Evolutionary conservation across 2,113 vertebrate species (phyloP).

Genomic region (Macquaria australasica): DNA sequence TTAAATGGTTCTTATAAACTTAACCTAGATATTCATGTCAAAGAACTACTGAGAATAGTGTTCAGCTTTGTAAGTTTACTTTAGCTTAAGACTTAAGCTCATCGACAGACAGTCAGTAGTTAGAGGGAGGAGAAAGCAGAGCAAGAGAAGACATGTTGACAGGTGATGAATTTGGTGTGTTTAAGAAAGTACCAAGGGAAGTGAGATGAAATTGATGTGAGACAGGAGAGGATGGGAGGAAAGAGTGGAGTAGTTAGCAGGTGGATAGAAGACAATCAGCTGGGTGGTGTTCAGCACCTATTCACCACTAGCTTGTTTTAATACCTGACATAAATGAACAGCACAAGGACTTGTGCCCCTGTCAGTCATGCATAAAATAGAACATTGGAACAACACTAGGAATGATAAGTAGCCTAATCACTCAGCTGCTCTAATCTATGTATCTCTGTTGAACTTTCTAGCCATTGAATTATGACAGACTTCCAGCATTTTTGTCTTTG

Average conservation of each 20-base stretch:
- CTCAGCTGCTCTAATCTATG: not conserved
- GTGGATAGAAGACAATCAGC: not conserved
- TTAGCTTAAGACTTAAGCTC: constrained; percentile 9
- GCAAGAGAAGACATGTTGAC: constrained; percentile 8
- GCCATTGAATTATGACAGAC: constrained; percentile 10
- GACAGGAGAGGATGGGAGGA: not conserved
- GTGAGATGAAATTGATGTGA: not conserved
- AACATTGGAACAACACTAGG: not conserved
- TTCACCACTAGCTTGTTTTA: constrained; percentile 9
- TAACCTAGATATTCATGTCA: constrained; percentile 7
- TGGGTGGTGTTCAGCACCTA: not conserved
- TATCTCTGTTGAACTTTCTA: not conserved
- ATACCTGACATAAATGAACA: not conserved
- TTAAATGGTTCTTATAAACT: not conserved
- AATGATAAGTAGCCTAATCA: constrained; percentile 10
- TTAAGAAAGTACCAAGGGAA: not conserved
- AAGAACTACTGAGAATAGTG: not conserved
- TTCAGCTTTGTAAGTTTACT: not conserved
- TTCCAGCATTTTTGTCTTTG: constrained; percentile 6
- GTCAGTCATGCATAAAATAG: not conserved
- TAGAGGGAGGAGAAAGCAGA: not conserved
- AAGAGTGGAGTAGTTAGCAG: not conserved
- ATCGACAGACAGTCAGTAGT: not conserved
- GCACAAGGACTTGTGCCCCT: not conserved
- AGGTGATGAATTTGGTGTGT: constrained; percentile 8